Percentiles rank a stretch among this genome's conserved stretches.
These are phyloP conservation scores for Smittia aterrima DNA, from an alignment of 2,888 invertebrate genomes.

Conservation along the genomic window DNA sequence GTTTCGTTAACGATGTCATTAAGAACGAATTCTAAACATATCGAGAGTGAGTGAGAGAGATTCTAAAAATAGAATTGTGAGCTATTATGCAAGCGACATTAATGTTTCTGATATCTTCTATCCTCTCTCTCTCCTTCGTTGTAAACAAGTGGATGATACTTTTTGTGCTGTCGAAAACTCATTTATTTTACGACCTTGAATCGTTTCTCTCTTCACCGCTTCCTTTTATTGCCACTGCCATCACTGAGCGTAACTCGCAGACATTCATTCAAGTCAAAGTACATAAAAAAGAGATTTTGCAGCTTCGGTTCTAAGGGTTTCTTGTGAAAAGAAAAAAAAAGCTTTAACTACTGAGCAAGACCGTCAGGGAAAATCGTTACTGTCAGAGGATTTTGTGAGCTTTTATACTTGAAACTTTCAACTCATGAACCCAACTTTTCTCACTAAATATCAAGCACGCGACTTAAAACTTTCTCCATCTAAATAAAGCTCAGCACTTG, in stretches of 20 bases:
- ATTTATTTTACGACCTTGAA: conserved; percentile 35
- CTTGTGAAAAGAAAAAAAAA: too few relatives aligned
- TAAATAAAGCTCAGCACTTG: too few relatives aligned
- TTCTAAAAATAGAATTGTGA: background rate
- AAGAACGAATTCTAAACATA: conserved; percentile 4
- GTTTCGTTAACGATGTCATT: background rate
- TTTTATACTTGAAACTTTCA: too few relatives aligned
- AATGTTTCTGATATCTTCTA: background rate
- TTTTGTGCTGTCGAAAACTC: conserved; percentile 4
- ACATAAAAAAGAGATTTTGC: background rate
- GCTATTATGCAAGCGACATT: background rate
- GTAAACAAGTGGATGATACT: background rate
- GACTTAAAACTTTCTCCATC: too few relatives aligned
- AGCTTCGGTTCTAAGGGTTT: too few relatives aligned
- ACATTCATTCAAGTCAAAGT: background rate
- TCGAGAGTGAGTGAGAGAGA: background rate
- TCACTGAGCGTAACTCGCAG: background rate
- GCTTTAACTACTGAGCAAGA: too few relatives aligned
- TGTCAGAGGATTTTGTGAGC: too few relatives aligned
- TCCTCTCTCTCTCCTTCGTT: background rate
- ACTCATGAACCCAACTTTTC: too few relatives aligned
- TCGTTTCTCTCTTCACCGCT: background rate
- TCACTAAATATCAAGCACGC: too few relatives aligned
- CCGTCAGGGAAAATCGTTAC: too few relatives aligned
- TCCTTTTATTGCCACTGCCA: conserved; percentile 23